Evolutionary conservation across 2,797 vertebrate genomes (phyloP).

Genomic region (Mus caroli): DNA sequence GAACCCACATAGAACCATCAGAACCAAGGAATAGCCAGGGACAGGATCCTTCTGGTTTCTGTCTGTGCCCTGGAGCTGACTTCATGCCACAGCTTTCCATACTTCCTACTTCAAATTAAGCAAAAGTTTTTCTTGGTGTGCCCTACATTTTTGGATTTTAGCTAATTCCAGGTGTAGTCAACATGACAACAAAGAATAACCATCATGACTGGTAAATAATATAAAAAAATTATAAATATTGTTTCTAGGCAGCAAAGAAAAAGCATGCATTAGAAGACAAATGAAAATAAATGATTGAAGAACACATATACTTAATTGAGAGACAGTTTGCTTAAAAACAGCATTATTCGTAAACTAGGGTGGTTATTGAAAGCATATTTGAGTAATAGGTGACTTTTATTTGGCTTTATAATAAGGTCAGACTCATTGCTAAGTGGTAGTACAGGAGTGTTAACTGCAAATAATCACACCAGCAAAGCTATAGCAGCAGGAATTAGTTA

Average conservation of each 20-base stretch:
- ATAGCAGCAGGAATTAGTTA: neutral
- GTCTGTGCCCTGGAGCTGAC: too few species aligned
- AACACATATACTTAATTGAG: conserved; percentile 33
- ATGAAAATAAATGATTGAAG: conserved; percentile 56
- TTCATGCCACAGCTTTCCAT: too few species aligned
- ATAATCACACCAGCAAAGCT: neutral
- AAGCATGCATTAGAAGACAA: conserved; percentile 1
- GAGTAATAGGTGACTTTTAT: conserved; percentile 1
- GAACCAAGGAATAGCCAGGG: too few species aligned
- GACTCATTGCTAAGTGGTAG: neutral
- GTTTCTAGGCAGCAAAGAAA: neutral
- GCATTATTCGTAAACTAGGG: neutral
- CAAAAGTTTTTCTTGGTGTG: neutral
- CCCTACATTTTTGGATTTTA: neutral
- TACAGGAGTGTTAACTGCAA: neutral
- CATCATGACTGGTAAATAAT: neutral
- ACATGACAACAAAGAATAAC: neutral
- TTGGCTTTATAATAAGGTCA: neutral
- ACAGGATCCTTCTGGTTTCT: too few species aligned
- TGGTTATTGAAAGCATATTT: neutral
- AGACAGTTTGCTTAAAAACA: neutral
- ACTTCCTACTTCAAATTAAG: neutral
- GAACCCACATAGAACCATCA: too few species aligned
- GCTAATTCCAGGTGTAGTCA: neutral
- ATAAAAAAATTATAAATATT: neutral